phyloP scores from a whole-genome alignment of 1,140 invertebrate genomes.

The Whitmania pigra region DNA sequence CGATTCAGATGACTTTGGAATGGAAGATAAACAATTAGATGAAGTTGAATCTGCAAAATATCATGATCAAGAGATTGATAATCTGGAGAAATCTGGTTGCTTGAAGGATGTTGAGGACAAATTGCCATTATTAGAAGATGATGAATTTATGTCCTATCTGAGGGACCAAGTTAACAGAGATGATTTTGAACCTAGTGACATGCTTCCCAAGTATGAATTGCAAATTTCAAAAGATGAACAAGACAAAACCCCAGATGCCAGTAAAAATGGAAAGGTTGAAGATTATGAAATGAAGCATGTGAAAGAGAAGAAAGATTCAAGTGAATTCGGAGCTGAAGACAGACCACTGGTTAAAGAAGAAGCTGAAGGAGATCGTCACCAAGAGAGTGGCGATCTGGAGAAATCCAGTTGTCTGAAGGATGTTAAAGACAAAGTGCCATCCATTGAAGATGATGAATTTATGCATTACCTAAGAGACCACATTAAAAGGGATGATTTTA shows the following conservation, averaged over 20 bases:
- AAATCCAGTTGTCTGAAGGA: not conserved
- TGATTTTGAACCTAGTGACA: no score
- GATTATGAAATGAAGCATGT: not conserved
- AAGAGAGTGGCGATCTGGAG: not conserved
- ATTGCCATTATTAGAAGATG: not conserved
- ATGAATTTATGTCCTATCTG: not conserved
- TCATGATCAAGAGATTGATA: not conserved
- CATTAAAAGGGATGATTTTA: no score
- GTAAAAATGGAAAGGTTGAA: slow-evolving; percentile 1
- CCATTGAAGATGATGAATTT: not conserved
- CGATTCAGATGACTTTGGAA: no score
- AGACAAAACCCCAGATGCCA: not conserved
- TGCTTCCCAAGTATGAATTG: no score
- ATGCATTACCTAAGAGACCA: no score
- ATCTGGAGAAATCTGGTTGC: not conserved
- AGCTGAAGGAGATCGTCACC: not conserved
- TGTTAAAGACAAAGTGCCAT: not conserved
- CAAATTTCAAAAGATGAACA: no score
- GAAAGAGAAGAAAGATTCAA: not conserved
- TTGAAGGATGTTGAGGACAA: not conserved
- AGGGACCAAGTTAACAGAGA: no score
- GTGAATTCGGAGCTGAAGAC: not conserved
- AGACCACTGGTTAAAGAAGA: not conserved
- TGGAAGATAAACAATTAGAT: not conserved
- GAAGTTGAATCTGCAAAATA: not conserved